phyloP scores from a whole-genome alignment of 2,113 vertebrate species.

The Acanthisitta chloris region DNA sequence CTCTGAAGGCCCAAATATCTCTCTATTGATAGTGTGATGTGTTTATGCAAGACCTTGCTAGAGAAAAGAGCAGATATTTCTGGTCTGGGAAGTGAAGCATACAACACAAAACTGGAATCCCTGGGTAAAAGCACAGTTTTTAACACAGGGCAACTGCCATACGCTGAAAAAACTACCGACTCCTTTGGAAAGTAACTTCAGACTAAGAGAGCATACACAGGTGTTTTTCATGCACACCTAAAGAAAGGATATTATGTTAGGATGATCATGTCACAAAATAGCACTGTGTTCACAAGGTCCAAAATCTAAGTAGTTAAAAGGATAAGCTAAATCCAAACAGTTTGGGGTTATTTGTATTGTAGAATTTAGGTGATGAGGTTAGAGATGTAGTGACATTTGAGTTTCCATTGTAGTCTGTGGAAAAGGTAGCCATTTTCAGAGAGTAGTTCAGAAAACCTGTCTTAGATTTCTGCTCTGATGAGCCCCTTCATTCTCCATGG shows the following conservation, averaged over 20 bases:
- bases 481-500: background rate
- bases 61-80: background rate
- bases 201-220: background rate
- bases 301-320: background rate
- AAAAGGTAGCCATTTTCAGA: background rate
- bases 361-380: background rate
- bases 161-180: background rate
- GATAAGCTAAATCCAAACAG: background rate
- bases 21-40: background rate
- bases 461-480: background rate
- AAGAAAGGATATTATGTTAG: background rate
- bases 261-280: background rate
- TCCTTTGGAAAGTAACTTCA: background rate
- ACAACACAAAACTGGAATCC: background rate
- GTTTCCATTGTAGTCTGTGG: background rate
- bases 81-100: background rate
- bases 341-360: background rate
- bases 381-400: background rate
- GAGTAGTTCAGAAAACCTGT: background rate
- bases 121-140: background rate
- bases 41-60: background rate
- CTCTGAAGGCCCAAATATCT: background rate
- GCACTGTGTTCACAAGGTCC: background rate
- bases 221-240: background rate
- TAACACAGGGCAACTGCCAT: background rate